Evolutionary conservation across 1,140 invertebrate genomes (phyloP), one percentile per base, ranked within the genome.

Genomic region (Drosophila orosa): DNA sequence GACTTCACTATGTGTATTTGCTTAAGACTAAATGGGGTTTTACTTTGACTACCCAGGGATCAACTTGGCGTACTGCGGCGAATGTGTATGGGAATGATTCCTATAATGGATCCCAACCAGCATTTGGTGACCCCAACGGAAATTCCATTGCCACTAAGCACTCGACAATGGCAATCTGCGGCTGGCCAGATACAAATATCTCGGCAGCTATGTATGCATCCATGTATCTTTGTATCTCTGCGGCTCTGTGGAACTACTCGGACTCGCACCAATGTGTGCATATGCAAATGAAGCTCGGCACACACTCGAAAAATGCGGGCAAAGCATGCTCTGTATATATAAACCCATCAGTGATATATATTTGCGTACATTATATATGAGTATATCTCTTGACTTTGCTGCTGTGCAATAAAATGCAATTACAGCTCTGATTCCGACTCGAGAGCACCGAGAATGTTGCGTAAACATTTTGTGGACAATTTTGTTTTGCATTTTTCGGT

Each of bases 381-480:
- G 42, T 52, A 25, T 39, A 25, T 33, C 59, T 63, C 71, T 74
- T 55, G 59, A 74, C 60, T 63, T 74, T 50, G 42, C 39, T 25
- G 47, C 50, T 67, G 68, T 65, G 75, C 73, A 80, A 89, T 89
- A 74, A 84, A 82, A 80, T 83, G 80, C 79, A 87, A 89, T 89
- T 87, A 83, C 76, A 31, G 73, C 55, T 79, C 81, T 83, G 74
- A 67, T 83, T 83, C 61, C 62, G 47, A 60, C 44, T 72, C 52
- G 29, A 52, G 29, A 45, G 37, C 31, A 22, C 56, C 40, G 60
- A 48, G 47, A 68, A 80, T 83, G 80, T 68, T 83, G 80, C 77
- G 55, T 62, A 84, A 84, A 84, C 80, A 85, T 76, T 85, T 84
- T 80, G 61, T 83, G 74, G 77, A 63, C 58, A 73, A 84, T 84